Evolutionary conservation across 2,888 invertebrate species (phyloP).

Genomic region (Epistrophe eligans): DNA sequence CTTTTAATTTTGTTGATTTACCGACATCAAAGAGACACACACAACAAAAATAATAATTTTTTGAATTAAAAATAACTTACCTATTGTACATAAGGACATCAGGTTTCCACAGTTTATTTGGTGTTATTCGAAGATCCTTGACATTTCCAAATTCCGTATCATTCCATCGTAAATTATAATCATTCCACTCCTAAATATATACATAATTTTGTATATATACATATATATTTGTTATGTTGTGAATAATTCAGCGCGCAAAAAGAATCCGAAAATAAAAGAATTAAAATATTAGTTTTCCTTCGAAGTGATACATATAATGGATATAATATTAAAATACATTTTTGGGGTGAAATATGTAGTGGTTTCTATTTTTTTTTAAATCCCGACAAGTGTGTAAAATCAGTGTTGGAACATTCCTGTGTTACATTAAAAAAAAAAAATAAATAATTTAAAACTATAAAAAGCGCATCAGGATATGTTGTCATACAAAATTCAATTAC

Average conservation of each 20-base stretch:
- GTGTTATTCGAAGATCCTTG: slow-evolving; percentile 96
- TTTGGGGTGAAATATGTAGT: slow-evolving; percentile 8
- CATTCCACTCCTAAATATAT: slow-evolving; percentile 95
- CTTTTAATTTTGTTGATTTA: neutral
- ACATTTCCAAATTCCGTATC: slow-evolving; percentile 97
- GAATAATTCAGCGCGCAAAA: neutral
- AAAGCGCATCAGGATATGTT: neutral
- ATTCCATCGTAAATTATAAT: slow-evolving; percentile 98
- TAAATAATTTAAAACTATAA: neutral
- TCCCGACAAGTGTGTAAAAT: slow-evolving; percentile 25
- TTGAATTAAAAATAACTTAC: slow-evolving; percentile 85
- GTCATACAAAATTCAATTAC: slow-evolving; percentile 9
- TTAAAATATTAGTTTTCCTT: slow-evolving; percentile 24
- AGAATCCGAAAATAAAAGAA: slow-evolving; percentile 14
- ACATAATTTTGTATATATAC: slow-evolving; percentile 76
- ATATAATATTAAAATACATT: neutral
- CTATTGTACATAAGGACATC: slow-evolving; percentile 99
- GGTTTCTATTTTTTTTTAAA: neutral
- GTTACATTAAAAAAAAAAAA: neutral
- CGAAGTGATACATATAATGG: no score
- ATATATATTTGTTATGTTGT: neutral
- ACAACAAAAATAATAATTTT: slow-evolving; percentile 16
- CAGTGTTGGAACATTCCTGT: slow-evolving; percentile 27
- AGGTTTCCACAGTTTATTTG: slow-evolving; percentile 98
- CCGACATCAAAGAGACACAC: slow-evolving; percentile 46